Evolutionary conservation across 2,888 invertebrate genomes (phyloP), one percentile per base, ranked within the genome.

Genomic region (Caenorhabditis japonica): DNA sequence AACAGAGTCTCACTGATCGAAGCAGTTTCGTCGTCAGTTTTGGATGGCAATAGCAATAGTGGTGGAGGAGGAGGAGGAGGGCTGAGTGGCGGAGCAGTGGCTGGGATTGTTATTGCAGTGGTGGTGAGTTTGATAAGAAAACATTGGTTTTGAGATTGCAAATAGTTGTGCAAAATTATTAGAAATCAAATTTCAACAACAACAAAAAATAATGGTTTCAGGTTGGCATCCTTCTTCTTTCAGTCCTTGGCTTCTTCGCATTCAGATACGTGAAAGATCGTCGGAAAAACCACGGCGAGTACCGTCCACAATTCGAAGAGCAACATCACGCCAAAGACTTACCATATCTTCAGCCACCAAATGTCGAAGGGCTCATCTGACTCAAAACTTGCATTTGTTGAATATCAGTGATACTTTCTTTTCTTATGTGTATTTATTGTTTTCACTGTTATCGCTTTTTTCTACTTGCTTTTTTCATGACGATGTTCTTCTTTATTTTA

Each of bases 251-350:
- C 12, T 84, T 74, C 52, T 79, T 84, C 62, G 55, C 69, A 1
- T 47, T 82, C 46, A 76, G 79, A 39, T 82, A 77, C 43, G 46
- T 84, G 41, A 70, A 69, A 49, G 81, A 83, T 36, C 71, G 83
- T 4, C 17, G 80, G 44, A 85, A 84, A 75, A 83, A 83, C 64
- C 85, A 85, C 52, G 85, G 85, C 17, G 85, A 83, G 56, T 85
- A 85, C 64, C 76, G 84, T 43, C 85, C 85, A 13, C 85, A 85
- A 53, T 80, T 79, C 59, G 85, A 85, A 64, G 85, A 85, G 58
- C 77, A 81, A 44, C 74, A 80, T 41, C 85, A 85, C 58, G 85
- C 85, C 21, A 84, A 84, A 75, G 81, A 85, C 47, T 69, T 85
- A 38, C 85, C 85, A 41, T 83, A 83, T 60, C 78, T 86, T 43